Evolutionary conservation across 2,888 invertebrate species (phyloP), one percentile per base, ranked within the genome.

Genomic region (Eudemis profundana): DNA sequence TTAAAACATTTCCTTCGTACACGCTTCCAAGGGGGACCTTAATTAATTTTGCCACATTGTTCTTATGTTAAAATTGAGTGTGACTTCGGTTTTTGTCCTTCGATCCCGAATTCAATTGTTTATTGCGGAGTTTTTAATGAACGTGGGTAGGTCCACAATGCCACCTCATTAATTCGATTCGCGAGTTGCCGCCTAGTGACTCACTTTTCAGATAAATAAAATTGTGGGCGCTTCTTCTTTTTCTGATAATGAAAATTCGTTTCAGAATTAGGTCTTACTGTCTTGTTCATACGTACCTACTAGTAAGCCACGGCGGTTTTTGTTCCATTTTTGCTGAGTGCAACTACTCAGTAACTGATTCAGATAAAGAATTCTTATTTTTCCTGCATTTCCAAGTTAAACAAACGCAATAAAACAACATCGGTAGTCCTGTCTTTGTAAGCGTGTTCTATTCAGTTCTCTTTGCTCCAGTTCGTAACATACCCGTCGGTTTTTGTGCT

Each of bases 41-140:
- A 89, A 91, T 90, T 90, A 90, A 89, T 90, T 90, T 87, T 77
- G 75, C 81, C 82, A 78, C 81, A 78, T 79, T 79, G 79, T 78
- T 81, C 77, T 79, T 82, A 81, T 80, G 81, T 82, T 84, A 82
- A 80, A 80, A 86, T 83, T 79, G 73, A 80, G 79, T 84, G 78
- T 82, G 79, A 79, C 79, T 81, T 73, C 73, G 72, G 71, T 83
- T 83, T 83, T 83, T 79, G 75, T 71, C 68, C 68, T 71, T 71
- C 70, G 69, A 66, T 70, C 66, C 69, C 70, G 68, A 70, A 72
- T 63, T 71, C 40, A 64, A 67, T 64, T 66, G 68, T 59, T 61
- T 62, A 65, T 57, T 61, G 60, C 46, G 49, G 49, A 56, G 59
- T 67, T 69, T 67, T 69, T 68, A 67, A 66, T 64, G 60, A 65